Evolutionary conservation across 1,140 invertebrate genomes (phyloP).

Genomic region (Drosophila paulistorum): DNA sequence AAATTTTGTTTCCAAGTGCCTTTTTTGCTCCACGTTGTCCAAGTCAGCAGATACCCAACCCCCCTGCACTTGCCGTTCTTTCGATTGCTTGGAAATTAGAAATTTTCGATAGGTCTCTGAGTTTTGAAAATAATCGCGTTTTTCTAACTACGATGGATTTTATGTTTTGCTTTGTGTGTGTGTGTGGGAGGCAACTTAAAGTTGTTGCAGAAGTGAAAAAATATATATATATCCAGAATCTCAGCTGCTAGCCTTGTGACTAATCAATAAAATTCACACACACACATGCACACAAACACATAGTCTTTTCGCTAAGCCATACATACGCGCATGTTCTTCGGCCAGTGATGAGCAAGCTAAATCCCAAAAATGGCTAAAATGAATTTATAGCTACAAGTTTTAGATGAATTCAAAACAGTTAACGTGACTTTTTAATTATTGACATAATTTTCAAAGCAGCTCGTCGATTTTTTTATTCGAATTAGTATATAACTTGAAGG

Average conservation of each 20-base stretch:
- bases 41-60: too few species aligned
- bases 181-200: not conserved
- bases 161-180: not conserved
- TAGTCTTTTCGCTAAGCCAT: conserved; percentile 30
- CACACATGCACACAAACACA: conserved; percentile 42
- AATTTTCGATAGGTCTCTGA: not conserved
- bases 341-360: conserved; percentile 30
- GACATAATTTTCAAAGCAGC: not conserved
- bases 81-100: too few species aligned
- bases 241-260: conserved; percentile 74
- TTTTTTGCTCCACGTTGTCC: too few species aligned
- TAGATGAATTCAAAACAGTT: not conserved
- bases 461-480: too few species aligned
- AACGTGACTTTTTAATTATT: not conserved
- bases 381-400: not conserved
- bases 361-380: conserved; percentile 12
- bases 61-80: too few species aligned
- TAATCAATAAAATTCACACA: conserved; percentile 77
- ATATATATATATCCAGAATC: conserved; percentile 32
- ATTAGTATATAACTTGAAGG: too few species aligned
- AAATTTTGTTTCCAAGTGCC: too few species aligned
- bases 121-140: conserved; percentile 24
- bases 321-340: conserved; percentile 43
- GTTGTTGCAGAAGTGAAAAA: conserved; percentile 15
- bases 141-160: conserved; percentile 6